phyloP scores from a whole-genome alignment of 2,797 vertebrate species.

The Alcedo quadribrachys region DNA sequence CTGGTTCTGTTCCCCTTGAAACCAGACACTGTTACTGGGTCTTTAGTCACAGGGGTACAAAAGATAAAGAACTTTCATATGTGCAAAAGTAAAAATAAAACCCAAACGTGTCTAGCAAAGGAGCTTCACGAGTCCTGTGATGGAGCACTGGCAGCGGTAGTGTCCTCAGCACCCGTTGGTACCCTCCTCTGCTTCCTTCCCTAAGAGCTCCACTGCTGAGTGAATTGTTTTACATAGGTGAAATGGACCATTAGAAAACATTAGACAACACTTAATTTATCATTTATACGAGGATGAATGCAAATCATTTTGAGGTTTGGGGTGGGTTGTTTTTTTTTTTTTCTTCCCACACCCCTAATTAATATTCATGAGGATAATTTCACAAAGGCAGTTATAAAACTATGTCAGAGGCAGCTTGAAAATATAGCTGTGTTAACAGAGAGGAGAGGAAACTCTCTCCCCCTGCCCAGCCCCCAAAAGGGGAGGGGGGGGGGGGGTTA shows the following conservation, averaged over 20 bases:
- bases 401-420: slow-evolving; percentile 37
- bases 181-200: slow-evolving; percentile 2
- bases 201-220: slow-evolving; percentile 21
- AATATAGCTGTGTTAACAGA: slow-evolving; percentile 29
- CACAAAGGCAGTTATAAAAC: slow-evolving; percentile 76
- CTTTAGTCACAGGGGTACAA: not conserved
- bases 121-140: not conserved
- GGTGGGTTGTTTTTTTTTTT: not conserved
- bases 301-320: slow-evolving; percentile 67
- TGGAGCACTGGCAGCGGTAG: not conserved
- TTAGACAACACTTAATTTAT: slow-evolving; percentile 63
- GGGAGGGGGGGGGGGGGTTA: slow-evolving; percentile 15
- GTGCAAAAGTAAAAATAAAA: not conserved
- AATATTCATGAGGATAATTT: slow-evolving; percentile 81
- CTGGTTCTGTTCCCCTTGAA: not conserved
- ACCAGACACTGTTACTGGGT: fast-evolving
- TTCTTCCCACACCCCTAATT: slow-evolving; percentile 69
- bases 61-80: not conserved
- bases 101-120: fast-evolving
- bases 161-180: not conserved
- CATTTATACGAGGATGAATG: slow-evolving; percentile 63
- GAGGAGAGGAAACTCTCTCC: slow-evolving; percentile 33
- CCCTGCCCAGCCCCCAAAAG: not conserved
- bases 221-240: slow-evolving; percentile 43
- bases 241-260: slow-evolving; percentile 57